Conservation (phyloP, 2,113 vertebrate genomes). For the Solea solea region DNA sequence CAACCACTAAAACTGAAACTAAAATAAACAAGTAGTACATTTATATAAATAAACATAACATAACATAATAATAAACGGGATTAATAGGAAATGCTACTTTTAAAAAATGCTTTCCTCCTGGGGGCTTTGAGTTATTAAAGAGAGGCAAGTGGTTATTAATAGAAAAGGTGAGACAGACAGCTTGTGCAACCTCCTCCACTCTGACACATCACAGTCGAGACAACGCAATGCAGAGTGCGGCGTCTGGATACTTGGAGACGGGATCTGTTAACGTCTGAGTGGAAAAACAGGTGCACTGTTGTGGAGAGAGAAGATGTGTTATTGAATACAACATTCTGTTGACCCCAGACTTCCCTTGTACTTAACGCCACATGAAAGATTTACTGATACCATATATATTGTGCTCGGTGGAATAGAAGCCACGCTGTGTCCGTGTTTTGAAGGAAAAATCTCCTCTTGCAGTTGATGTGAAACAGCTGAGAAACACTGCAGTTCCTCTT, state of each 20-base stretch:
- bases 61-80: too few relatives aligned
- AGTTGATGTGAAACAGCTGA: constrained; percentile 36
- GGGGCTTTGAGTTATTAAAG: not conserved
- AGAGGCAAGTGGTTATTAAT: constrained; percentile 20
- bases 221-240: not conserved
- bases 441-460: constrained; percentile 4
- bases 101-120: too few relatives aligned
- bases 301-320: constrained; percentile 10
- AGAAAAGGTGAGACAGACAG: constrained; percentile 7
- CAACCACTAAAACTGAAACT: too few relatives aligned
- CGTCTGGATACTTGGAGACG: constrained; percentile 32
- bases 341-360: constrained; percentile 12
- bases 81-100: too few relatives aligned
- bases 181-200: constrained; percentile 7
- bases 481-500: constrained; percentile 22
- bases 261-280: constrained; percentile 5
- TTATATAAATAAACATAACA: too few relatives aligned
- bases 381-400: constrained; percentile 1
- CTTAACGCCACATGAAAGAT: constrained; percentile 24
- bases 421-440: not conserved
- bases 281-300: constrained; percentile 18
- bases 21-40: too few relatives aligned
- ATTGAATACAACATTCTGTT: constrained; percentile 29
- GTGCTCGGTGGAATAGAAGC: constrained; percentile 2
- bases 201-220: constrained; percentile 32